These are phyloP conservation scores for Peribatodes rhomboidaria DNA, from an alignment of 2,888 invertebrate genomes.

Conservation along the genomic window DNA sequence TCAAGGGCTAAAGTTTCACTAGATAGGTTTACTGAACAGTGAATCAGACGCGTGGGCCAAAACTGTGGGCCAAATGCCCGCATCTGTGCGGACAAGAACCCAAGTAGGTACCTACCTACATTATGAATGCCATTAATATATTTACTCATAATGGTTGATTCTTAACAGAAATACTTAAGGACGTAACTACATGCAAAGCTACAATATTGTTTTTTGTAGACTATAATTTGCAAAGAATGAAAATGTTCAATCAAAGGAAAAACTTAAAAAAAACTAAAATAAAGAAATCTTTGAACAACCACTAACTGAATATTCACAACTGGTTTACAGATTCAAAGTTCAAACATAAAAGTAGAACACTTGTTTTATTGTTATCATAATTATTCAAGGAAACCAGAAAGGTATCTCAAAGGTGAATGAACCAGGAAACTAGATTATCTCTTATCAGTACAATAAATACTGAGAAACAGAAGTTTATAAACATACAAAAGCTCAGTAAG, in stretches of 20 bases:
- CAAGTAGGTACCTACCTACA: not conserved
- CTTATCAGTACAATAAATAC: constrained; percentile 34
- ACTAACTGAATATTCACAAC: not conserved
- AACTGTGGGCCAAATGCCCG: constrained; percentile 2
- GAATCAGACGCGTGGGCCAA: constrained; percentile 26
- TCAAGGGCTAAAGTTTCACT: constrained; percentile 19
- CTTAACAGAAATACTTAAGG: not conserved
- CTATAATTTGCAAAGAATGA: not conserved
- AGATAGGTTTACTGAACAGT: constrained; percentile 35
- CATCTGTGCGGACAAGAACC: not conserved
- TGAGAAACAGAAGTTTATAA: constrained; percentile 2
- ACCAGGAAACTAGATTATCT: constrained; percentile 38
- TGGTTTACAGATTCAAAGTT: not conserved
- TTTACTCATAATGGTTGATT: not conserved
- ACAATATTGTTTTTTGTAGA: not conserved
- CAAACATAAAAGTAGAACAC: not conserved
- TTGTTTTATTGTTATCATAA: constrained; percentile 2
- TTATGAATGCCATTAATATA: not conserved
- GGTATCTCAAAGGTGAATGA: constrained; percentile 31
- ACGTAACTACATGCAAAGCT: not conserved
- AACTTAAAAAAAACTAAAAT: not conserved
- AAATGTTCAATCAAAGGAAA: not conserved
- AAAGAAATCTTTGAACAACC: not conserved
- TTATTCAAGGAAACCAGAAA: constrained; percentile 1
- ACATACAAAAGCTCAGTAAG: not conserved